Conservation (phyloP, 2,113 vertebrate genomes). For the Engystomops pustulosus region DNA sequence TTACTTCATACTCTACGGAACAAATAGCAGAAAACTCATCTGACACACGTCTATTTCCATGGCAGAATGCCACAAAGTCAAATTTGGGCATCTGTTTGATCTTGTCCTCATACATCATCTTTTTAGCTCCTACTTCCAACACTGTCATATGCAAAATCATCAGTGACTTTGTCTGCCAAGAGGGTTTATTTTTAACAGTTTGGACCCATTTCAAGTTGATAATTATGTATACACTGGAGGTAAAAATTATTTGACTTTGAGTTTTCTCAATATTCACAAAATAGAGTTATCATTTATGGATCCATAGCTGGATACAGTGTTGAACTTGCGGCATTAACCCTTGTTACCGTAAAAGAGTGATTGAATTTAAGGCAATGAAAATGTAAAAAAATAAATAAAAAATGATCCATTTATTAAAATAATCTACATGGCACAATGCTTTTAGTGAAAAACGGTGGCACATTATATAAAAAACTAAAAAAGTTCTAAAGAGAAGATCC, state of each 20-base stretch:
- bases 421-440: neutral
- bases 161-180: constrained; percentile 24
- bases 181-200: constrained; percentile 47
- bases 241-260: neutral
- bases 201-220: constrained; percentile 40
- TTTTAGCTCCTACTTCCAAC: constrained; percentile 42
- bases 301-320: neutral
- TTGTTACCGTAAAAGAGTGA: neutral
- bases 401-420: neutral
- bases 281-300: neutral
- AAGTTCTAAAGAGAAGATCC: too few relatives aligned
- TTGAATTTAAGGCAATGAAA: neutral
- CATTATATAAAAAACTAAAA: too few relatives aligned
- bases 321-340: too few relatives aligned
- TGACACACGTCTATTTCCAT: constrained; percentile 25
- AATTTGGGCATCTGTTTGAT: constrained; percentile 44
- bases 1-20: constrained; percentile 21
- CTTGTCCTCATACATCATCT: constrained; percentile 51
- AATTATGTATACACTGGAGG: neutral
- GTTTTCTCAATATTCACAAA: neutral
- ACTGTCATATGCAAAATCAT: constrained; percentile 54
- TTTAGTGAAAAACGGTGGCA: too few relatives aligned
- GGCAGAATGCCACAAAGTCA: constrained; percentile 37
- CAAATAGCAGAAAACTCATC: constrained; percentile 15
- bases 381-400: neutral